A percentile compares a stretch with the other conserved stretches of the same genome.
Evolutionary conservation across 2,113 vertebrate genomes (phyloP).

Genomic region (Grammomys surdaster): DNA sequence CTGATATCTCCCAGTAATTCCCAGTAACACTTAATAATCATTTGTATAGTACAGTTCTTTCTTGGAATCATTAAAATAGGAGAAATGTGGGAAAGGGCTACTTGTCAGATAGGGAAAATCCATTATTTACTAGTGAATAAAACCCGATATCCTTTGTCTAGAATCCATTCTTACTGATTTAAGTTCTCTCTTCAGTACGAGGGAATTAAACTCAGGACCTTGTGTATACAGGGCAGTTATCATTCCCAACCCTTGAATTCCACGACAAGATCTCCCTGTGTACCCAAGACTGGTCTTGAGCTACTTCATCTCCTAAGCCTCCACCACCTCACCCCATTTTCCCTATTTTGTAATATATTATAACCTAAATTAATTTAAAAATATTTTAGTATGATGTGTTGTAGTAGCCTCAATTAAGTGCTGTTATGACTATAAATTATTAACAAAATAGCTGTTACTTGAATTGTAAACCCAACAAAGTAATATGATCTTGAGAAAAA

Average conservation of each 20-base stretch:
- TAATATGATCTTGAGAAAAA: background rate
- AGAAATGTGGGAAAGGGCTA: constrained; percentile 42
- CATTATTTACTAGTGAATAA: constrained; percentile 2
- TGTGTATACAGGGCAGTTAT: background rate
- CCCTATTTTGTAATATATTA: constrained; percentile 27
- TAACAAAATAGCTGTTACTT: constrained; percentile 4
- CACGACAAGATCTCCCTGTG: background rate
- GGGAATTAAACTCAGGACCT: background rate
- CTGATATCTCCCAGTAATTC: background rate
- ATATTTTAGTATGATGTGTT: constrained; percentile 47
- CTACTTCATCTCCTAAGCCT: background rate
- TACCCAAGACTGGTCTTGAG: background rate
- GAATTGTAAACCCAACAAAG: constrained; percentile 56
- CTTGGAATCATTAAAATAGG: constrained; percentile 13
- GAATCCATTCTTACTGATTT: constrained; percentile 29
- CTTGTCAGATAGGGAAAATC: background rate
- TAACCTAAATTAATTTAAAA: constrained; percentile 41
- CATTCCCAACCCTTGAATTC: background rate
- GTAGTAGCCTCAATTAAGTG: constrained; percentile 27
- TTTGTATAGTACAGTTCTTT: constrained; percentile 44
- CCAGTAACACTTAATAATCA: background rate
- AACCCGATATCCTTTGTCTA: constrained; percentile 36
- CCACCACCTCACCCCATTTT: background rate
- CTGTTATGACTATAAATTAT: constrained; percentile 22
- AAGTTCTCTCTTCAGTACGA: background rate